These are phyloP conservation scores for Sebastolobus alascanus DNA, from an alignment of 2,797 vertebrate genomes.

Conservation along the genomic window DNA sequence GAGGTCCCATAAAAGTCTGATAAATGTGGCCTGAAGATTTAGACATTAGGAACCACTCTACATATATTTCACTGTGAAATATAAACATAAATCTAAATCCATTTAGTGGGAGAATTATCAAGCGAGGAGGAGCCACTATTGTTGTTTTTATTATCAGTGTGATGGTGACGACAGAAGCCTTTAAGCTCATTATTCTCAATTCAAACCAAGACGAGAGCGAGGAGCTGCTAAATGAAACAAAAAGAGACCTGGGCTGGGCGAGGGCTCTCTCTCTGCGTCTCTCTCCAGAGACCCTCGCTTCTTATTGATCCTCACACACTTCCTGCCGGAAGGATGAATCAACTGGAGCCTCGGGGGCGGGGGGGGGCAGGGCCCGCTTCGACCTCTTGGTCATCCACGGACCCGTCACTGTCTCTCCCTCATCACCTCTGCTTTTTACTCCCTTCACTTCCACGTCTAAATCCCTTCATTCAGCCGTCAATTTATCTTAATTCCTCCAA, in stretches of 20 bases:
- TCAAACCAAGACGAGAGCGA: conserved; percentile 23
- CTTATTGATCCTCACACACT: conserved; percentile 80
- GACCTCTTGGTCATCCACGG: conserved; percentile 47
- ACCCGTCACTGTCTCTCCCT: conserved; percentile 15
- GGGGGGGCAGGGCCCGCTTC: conserved; percentile 46
- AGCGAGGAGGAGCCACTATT: not conserved
- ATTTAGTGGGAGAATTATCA: not conserved
- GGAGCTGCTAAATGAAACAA: conserved; percentile 53
- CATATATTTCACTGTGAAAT: not conserved
- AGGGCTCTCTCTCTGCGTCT: conserved; percentile 29
- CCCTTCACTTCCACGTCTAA: not conserved
- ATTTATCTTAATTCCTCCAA: conserved; percentile 12
- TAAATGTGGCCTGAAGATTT: not conserved
- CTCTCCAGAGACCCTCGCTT: conserved; percentile 63
- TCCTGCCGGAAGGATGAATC: conserved; percentile 82
- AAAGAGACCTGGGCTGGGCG: conserved; percentile 46
- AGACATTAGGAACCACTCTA: not conserved
- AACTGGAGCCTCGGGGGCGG: conserved; percentile 38
- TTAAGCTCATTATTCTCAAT: conserved; percentile 18
- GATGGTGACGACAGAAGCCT: conserved; percentile 13
- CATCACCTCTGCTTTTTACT: conserved; percentile 28
- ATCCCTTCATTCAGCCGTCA: not conserved
- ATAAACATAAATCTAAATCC: not conserved
- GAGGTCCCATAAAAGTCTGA: not conserved
- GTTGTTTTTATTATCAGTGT: conserved; percentile 15